Evolutionary conservation across 37 sponge, comb jelly and placozoan genomes (phyloP).

Genomic region (Cliona cf. orientalis): DNA sequence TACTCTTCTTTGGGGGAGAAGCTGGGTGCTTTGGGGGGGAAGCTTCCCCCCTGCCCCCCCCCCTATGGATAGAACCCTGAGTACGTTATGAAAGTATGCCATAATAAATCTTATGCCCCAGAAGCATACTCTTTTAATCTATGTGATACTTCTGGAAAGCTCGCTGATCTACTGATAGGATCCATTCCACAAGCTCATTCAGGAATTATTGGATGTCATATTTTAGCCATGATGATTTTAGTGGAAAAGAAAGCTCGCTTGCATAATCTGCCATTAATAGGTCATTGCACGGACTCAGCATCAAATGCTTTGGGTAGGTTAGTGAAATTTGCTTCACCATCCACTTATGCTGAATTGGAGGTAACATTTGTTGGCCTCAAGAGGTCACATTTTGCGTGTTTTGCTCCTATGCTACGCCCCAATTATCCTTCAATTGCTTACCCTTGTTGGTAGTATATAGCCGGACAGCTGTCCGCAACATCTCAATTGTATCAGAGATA

Average conservation of each 20-base stretch:
- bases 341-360: conserved; percentile 1
- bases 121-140: conserved; percentile 46
- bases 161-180: conserved; percentile 23
- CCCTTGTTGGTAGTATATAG: conserved; percentile 37
- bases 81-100: no score
- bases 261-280: conserved; percentile 3
- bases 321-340: neutral
- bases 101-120: conserved; percentile 12
- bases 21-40: no score
- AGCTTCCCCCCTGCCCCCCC: no score
- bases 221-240: conserved; percentile 22
- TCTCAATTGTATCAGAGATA: neutral
- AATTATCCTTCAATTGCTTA: conserved; percentile 35
- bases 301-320: conserved; percentile 17
- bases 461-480: neutral
- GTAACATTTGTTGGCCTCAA: no score
- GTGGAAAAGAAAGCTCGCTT: conserved; percentile 14
- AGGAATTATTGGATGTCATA: conserved; percentile 25
- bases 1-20: no score
- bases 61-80: no score
- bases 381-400: no score
- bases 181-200: conserved; percentile 21
- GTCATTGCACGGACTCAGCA: conserved; percentile 48
- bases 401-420: conserved; percentile 5
- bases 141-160: conserved; percentile 17